These are phyloP conservation scores for Homarus gammarus DNA, from an alignment of 2,888 invertebrate genomes.

Conservation along the genomic window DNA sequence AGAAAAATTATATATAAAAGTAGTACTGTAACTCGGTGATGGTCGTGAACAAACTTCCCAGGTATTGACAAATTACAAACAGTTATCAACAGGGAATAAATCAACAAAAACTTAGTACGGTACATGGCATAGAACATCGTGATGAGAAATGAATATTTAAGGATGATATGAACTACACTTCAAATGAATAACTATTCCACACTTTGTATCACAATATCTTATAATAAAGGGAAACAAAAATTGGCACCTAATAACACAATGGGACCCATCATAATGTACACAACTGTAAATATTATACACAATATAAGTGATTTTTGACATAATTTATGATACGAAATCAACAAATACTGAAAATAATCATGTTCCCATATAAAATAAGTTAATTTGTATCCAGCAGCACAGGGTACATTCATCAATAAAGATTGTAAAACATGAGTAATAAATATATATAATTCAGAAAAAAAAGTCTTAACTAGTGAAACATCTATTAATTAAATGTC, in stretches of 20 bases:
- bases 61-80: constrained; percentile 13
- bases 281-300: neutral
- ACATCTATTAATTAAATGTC: constrained; percentile 17
- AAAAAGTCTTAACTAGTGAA: constrained; percentile 16
- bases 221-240: constrained; percentile 29
- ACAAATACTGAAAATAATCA: constrained; percentile 33
- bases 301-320: constrained; percentile 3
- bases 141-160: constrained; percentile 30
- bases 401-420: constrained; percentile 24
- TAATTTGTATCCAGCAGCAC: constrained; percentile 36
- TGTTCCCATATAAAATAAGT: constrained; percentile 53
- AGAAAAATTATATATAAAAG: constrained; percentile 36
- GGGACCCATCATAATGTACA: constrained; percentile 5
- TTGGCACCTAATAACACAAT: constrained; percentile 41
- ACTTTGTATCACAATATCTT: constrained; percentile 35
- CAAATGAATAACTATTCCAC: constrained; percentile 36
- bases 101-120: constrained; percentile 33
- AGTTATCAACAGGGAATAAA: constrained; percentile 6
- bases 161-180: constrained; percentile 39
- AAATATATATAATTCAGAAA: constrained; percentile 39
- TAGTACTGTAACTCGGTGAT: constrained; percentile 22
- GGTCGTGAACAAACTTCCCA: constrained; percentile 36
- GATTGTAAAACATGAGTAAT: constrained; percentile 15
- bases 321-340: constrained; percentile 25
- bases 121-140: constrained; percentile 19